A percentile compares a stretch with the other conserved stretches of the same genome.
Evolutionary conservation across 2,113 vertebrate species (phyloP).

Genomic region (Cyphomyrus discorhynchus): DNA sequence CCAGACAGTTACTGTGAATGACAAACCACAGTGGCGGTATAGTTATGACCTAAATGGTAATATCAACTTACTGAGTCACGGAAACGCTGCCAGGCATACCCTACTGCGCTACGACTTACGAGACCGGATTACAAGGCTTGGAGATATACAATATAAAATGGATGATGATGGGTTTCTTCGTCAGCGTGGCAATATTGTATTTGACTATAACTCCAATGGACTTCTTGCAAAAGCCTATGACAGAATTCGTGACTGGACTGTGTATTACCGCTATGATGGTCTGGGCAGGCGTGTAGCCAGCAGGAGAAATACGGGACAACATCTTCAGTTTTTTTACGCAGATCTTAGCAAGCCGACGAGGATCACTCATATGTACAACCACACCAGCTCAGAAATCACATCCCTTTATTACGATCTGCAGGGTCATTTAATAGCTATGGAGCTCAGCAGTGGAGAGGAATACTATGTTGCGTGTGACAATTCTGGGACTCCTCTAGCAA

Average conservation of each 20-base stretch:
- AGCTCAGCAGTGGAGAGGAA: conserved; percentile 94
- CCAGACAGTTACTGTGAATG: conserved; percentile 87
- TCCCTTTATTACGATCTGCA: conserved; percentile 97
- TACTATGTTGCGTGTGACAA: conserved; percentile 96
- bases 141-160: conserved; percentile 87
- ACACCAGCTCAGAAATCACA: conserved; percentile 87
- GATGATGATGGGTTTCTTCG: conserved; percentile 94
- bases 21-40: conserved; percentile 93
- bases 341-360: conserved; percentile 88
- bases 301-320: conserved; percentile 74
- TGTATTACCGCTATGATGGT: conserved; percentile 89
- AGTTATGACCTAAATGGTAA: conserved; percentile 98
- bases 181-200: conserved; percentile 83
- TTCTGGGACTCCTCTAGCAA: conserved; percentile 81
- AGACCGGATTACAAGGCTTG: conserved; percentile 93
- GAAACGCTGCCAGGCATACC: conserved; percentile 82
- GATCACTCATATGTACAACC: conserved; percentile 94
- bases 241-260: conserved; percentile 68
- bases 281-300: conserved; percentile 88
- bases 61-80: conserved; percentile 91
- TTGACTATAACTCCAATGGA: conserved; percentile 91
- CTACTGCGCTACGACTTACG: conserved; percentile 90
- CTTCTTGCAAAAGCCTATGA: conserved; percentile 79
- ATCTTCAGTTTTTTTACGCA: conserved; percentile 95
- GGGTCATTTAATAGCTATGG: conserved; percentile 97